A percentile compares a stretch with the other conserved stretches of the same genome.
Conservation (phyloP, 1,140 invertebrate species). For the Laupala kohalensis region DNA sequence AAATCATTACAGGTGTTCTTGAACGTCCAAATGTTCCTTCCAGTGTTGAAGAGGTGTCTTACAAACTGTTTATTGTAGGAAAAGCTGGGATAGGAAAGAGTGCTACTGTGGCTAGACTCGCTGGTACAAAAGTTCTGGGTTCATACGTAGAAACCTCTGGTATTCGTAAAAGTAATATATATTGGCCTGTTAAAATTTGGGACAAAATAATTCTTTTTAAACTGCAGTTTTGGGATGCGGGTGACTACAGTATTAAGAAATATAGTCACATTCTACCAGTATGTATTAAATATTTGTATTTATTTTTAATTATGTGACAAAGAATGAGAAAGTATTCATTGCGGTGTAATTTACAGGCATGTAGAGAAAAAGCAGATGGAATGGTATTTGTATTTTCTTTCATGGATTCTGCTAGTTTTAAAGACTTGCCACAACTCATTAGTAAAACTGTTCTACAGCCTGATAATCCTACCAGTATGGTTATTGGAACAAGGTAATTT, state of each 20-base stretch:
- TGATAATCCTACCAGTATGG: constrained; percentile 35
- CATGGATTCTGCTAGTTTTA: constrained; percentile 37
- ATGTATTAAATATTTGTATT: constrained; percentile 18
- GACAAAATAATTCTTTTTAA: constrained; percentile 41
- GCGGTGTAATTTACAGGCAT: constrained; percentile 26
- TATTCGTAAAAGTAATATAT: constrained; percentile 38
- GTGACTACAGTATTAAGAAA: constrained; percentile 39
- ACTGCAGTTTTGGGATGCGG: constrained; percentile 46
- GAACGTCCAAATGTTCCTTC: constrained; percentile 36
- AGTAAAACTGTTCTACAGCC: constrained; percentile 31
- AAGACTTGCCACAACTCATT: constrained; percentile 38
- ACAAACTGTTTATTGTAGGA: constrained; percentile 42
- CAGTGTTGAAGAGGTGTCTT: constrained; percentile 39
- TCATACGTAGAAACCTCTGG: constrained; percentile 39
- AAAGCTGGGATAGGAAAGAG: constrained; percentile 43
- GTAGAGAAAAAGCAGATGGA: constrained; percentile 38
- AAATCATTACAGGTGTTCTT: constrained; percentile 32
- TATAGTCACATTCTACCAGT: constrained; percentile 44
- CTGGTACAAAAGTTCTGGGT: constrained; percentile 27
- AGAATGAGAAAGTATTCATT: background rate
- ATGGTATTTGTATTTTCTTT: constrained; percentile 42
- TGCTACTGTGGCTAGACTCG: constrained; percentile 35
- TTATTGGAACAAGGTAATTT: constrained; percentile 41
- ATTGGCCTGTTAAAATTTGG: constrained; percentile 45
- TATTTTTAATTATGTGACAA: background rate